Conservation (phyloP, 2,797 vertebrate genomes). For the Malurus splendens region DNA sequence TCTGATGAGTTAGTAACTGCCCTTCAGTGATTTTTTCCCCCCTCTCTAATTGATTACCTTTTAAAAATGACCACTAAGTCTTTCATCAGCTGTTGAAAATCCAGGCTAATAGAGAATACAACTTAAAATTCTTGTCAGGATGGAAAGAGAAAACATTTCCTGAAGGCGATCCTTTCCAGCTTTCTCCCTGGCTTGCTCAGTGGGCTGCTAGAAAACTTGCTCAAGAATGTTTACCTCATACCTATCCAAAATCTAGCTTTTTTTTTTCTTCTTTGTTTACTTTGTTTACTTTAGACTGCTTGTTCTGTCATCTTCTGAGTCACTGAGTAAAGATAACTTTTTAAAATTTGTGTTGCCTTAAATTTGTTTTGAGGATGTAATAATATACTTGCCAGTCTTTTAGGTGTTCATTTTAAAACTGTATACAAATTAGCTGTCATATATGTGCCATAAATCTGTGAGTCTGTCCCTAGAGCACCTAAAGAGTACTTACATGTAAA, state of each 20-base stretch:
- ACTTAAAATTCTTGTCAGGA: background rate
- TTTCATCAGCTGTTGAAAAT: constrained; percentile 36
- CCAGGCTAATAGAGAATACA: background rate
- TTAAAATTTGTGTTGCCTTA: background rate
- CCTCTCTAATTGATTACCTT: background rate
- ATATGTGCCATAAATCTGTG: background rate
- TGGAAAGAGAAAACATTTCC: background rate
- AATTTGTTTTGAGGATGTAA: background rate
- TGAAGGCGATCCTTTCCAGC: background rate
- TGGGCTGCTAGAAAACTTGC: background rate
- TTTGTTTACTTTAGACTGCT: background rate
- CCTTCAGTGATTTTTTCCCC: background rate
- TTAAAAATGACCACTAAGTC: constrained; percentile 6
- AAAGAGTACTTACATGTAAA: background rate
- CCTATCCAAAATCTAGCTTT: background rate
- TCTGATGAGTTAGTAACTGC: background rate
- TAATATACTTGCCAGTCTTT: background rate
- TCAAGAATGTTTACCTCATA: background rate
- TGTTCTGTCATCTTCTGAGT: background rate
- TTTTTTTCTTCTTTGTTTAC: background rate
- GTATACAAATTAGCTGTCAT: constrained; percentile 13
- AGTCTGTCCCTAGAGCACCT: background rate
- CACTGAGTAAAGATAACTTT: background rate
- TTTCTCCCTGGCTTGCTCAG: background rate
- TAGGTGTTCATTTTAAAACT: background rate